Conservation (phyloP, 1,140 invertebrate genomes). For the Elymnias hypermnestra region DNA sequence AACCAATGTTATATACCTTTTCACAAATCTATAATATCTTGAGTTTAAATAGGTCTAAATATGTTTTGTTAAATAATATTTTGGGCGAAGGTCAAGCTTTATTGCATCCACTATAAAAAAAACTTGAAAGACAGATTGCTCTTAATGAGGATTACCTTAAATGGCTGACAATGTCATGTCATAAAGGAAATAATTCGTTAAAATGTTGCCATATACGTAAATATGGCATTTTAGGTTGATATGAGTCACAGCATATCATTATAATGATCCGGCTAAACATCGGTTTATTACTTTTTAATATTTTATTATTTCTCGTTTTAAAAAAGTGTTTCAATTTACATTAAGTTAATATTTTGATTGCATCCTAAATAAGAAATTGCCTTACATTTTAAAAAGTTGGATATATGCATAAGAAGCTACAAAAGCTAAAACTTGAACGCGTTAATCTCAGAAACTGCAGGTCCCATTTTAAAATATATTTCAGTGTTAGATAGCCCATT, state of each 20-base stretch:
- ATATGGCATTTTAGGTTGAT: slow-evolving; percentile 7
- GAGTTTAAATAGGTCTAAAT: background rate
- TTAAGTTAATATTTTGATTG: too few species aligned
- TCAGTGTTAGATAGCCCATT: too few species aligned
- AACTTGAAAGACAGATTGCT: slow-evolving; percentile 6
- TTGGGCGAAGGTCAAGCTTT: background rate
- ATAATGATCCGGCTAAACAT: background rate
- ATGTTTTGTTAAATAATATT: background rate
- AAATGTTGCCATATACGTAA: slow-evolving; percentile 6
- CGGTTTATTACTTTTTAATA: background rate
- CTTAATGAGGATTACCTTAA: slow-evolving; percentile 7
- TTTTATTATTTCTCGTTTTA: background rate
- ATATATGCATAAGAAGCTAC: too few species aligned
- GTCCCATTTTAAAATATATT: too few species aligned
- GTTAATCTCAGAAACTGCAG: too few species aligned
- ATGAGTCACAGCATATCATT: slow-evolving; percentile 7
- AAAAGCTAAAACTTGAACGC: too few species aligned
- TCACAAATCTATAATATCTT: background rate
- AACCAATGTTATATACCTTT: too few species aligned
- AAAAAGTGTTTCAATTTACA: background rate
- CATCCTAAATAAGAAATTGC: too few species aligned
- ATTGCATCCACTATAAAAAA: slow-evolving; percentile 1
- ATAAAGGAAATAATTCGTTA: slow-evolving; percentile 12
- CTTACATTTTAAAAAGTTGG: too few species aligned
- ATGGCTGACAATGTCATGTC: slow-evolving; percentile 11